These are phyloP conservation scores for Tragelaphus scriptus DNA, from an alignment of 2,113 vertebrate genomes.

Conservation along the genomic window DNA sequence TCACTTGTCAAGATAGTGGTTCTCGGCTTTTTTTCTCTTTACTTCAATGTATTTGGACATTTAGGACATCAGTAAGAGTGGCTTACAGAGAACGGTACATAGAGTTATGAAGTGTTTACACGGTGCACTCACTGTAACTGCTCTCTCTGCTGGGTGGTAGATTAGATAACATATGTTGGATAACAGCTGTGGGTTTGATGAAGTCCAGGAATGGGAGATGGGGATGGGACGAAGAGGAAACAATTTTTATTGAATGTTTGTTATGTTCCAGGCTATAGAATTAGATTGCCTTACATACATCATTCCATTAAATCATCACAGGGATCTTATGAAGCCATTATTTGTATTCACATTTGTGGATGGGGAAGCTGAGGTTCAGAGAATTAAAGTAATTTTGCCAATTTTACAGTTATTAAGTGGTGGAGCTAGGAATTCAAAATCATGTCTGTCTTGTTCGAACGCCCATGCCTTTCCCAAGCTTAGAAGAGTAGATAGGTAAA, in stretches of 20 bases:
- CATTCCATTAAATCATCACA: slow-evolving; percentile 9
- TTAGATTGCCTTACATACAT: background rate
- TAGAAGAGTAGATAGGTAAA: background rate
- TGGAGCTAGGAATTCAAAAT: background rate
- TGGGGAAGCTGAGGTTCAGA: background rate
- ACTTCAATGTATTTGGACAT: background rate
- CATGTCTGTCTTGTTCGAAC: background rate
- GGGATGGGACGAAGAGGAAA: background rate
- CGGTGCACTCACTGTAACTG: background rate
- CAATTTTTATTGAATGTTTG: background rate
- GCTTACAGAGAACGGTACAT: background rate
- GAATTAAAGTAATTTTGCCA: background rate
- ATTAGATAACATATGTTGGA: background rate
- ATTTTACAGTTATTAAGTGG: background rate
- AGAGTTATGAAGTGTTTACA: background rate
- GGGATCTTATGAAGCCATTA: background rate
- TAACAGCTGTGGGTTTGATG: background rate
- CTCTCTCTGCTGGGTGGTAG: background rate
- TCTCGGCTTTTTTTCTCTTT: background rate
- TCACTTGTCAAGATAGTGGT: background rate
- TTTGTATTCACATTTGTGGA: background rate
- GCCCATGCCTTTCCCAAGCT: background rate
- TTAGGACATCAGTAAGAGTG: background rate
- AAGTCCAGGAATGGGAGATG: background rate
- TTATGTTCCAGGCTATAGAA: background rate